Conservation (phyloP, 2,113 vertebrate genomes). For the Electrona antarctica region DNA sequence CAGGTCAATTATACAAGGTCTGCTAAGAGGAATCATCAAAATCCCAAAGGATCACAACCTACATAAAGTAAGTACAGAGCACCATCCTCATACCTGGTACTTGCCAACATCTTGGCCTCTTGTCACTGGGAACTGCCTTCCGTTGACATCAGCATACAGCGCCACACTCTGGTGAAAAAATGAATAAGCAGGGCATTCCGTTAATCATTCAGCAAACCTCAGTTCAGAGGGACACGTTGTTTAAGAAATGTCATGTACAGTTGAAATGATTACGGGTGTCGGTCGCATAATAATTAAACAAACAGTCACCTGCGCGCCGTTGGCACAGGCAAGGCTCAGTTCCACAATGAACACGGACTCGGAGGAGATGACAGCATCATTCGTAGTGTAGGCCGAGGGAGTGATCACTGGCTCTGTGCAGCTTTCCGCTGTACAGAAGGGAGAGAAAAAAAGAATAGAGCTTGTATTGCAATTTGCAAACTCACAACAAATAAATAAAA, state of each 20-base stretch:
- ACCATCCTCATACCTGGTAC: slow-evolving; percentile 82
- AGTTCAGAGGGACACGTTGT: neutral
- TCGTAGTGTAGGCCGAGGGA: slow-evolving; percentile 91
- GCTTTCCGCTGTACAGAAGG: slow-evolving; percentile 80
- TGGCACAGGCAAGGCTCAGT: slow-evolving; percentile 87
- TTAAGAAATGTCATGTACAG: too few relatives aligned
- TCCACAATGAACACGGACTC: slow-evolving; percentile 94
- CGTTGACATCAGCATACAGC: slow-evolving; percentile 90
- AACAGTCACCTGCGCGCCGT: slow-evolving; percentile 86
- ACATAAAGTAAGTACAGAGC: too few relatives aligned
- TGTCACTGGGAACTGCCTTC: slow-evolving; percentile 92
- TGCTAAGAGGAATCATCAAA: too few relatives aligned
- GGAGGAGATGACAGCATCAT: slow-evolving; percentile 89
- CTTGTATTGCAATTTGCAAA: too few relatives aligned
- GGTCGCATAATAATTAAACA: neutral
- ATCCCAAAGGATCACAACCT: too few relatives aligned
- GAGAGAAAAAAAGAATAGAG: neutral
- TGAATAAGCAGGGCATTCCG: neutral
- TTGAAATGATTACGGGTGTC: neutral
- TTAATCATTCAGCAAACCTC: neutral
- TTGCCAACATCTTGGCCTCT: slow-evolving; percentile 91
- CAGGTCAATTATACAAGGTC: too few relatives aligned
- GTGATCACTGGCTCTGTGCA: slow-evolving; percentile 88
- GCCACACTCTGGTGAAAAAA: slow-evolving; percentile 82
- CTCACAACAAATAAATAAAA: too few relatives aligned